Base-by-base conservation (phyloP, 1,140 invertebrate genomes). In the Euura lappo region DNA sequence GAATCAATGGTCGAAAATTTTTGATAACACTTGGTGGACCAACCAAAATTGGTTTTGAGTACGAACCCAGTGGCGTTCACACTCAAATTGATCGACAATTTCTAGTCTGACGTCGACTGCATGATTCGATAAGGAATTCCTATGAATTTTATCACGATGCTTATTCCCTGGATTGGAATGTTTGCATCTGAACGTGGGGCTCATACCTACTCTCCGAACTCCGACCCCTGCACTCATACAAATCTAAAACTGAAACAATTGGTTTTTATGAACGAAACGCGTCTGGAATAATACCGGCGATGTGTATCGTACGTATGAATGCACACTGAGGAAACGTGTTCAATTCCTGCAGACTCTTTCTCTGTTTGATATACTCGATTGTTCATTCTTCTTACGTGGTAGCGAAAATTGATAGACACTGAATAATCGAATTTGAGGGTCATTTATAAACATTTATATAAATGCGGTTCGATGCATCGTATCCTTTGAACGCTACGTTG, bases 181-280 rank as follows among this genome's bases (percentile, higher is more conserved):
- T 60, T 8, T 3, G 13, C 51, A 60, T 6, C 51, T 8, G 13
- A 2, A n/a, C 2, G 8, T 60, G 51, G 4, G 0, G 13, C 51
- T n/a, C 51, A 5, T 6, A 60, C 28, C 28, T 28, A 28, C 3
- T 6, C 44, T 45, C 43, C 5, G 13, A 68, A 45, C 4, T 43
- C 13, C 65, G 67, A 72, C 66, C 68, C 64, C 69, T 45, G 68
- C 65, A 60, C 68, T 70, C 69, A 28, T 28, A 28, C 69, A 71
- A 51, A 72, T 75, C 78, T 78, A 80, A 78, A 79, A 79, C 74
- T 72, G 76, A 76, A 81, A 81, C 77, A 76, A 81, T 81, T 79
- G 76, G 71, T 75, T 81, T 81, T 81, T 81, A 81, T 77, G 78
- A 80, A 69, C 64, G 68, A 73, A 69, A 79, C 79, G 79, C 73